Base-by-base conservation (phyloP, 2,113 vertebrate species). In the Tyrannus savana region DNA sequence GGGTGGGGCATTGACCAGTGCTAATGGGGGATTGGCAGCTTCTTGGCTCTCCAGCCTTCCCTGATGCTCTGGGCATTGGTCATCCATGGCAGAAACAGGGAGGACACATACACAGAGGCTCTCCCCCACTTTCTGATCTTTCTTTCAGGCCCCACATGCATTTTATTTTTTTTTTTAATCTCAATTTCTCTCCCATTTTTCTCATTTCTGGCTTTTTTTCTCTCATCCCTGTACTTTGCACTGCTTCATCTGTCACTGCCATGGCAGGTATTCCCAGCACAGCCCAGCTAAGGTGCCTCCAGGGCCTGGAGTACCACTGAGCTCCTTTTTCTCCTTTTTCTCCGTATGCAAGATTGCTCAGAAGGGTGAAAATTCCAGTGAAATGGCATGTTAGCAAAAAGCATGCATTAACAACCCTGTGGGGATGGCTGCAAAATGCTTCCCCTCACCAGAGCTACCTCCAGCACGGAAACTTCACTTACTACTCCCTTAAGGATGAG, bases 281-380 rank as follows among this genome's bases (percentile, higher is more conserved):
- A 50, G 56, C 50, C 58, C 49, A 49, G 50, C 63, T 50, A 55
- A 94, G 46, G 62, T 50, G 63, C 74, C 84, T 90, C 84, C 78
- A 47, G 60, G 72, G 41, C 55, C 58, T 66, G n/a, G 12, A 71
- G n/a, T 58, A 56, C 49, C 42, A 58, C 79, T 39, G 21, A 71
- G 35, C 27, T 80, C 56, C 35, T 68, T 72, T 94, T 75, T 16
- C 41, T 89, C 56, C 50, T 13, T 91, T 88, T 86, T 21, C 44
- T 41, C 86, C 1, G 0, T 24, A n/a, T 6, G 33, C n/a, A 41
- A 84, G 80, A 84, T 89, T 90, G 76, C 79, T 94, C 88, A 92
- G 88, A 93, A 92, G 94, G 76, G 90, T 93, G 93, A 96, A 93
- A 81, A 92, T 82, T 78, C 76, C 92, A 78, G 77, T 8, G 69